Evolutionary conservation across 2,888 invertebrate species (phyloP).

Genomic region (Mesorhabditis spiculigera): DNA sequence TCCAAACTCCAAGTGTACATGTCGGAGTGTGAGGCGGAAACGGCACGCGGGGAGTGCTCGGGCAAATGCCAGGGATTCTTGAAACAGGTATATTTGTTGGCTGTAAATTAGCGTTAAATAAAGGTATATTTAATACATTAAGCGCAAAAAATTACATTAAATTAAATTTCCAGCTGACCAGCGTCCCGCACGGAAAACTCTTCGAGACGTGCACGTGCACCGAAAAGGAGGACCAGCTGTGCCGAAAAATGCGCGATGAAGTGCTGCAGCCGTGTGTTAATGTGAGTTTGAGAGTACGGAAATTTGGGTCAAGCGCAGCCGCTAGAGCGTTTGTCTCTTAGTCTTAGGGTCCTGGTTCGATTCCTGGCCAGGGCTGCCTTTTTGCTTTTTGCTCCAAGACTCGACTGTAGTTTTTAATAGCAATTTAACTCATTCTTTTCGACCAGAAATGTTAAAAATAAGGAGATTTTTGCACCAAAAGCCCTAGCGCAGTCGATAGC

Average conservation of each 20-base stretch:
- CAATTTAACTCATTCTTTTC: too few species aligned
- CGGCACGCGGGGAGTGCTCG: conserved; percentile 43
- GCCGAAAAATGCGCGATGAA: conserved; percentile 45
- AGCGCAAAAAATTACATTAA: not conserved
- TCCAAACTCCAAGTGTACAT: conserved; percentile 55
- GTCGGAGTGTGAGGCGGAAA: conserved; percentile 56
- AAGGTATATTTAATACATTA: not conserved
- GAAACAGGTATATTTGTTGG: not conserved
- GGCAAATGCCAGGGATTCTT: conserved; percentile 40
- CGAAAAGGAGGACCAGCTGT: conserved; percentile 53
- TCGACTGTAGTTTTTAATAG: too few species aligned
- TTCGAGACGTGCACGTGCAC: conserved; percentile 54
- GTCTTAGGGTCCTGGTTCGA: too few species aligned
- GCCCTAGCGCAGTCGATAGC: not conserved
- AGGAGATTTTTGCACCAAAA: not conserved
- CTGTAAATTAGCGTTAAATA: not conserved
- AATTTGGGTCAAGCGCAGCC: not conserved
- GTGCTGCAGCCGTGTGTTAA: conserved; percentile 41
- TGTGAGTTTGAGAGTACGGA: conserved; percentile 11
- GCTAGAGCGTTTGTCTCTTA: too few species aligned
- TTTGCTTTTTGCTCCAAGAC: too few species aligned
- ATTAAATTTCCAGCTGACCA: not conserved
- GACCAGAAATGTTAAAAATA: not conserved
- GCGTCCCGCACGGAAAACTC: conserved; percentile 20
- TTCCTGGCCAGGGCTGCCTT: too few species aligned